A percentile compares a stretch with the other conserved stretches of the same genome.
phyloP scores from a whole-genome alignment of 2,888 invertebrate genomes.

The Nowickia ferox region DNA sequence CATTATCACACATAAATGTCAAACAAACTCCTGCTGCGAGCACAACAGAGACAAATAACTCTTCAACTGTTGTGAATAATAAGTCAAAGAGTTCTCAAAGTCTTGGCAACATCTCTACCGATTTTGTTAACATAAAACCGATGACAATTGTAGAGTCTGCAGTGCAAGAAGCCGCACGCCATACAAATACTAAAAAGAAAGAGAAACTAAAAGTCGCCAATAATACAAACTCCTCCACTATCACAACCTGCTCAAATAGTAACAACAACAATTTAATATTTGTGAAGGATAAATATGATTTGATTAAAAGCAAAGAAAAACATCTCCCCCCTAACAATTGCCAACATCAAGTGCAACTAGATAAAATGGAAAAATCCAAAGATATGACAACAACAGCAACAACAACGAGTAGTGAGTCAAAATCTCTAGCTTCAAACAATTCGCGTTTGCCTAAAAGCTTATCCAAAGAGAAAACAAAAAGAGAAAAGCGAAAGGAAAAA shows the following conservation, averaged over 20 bases:
- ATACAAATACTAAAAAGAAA: constrained; percentile 34
- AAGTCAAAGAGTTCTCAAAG: constrained; percentile 18
- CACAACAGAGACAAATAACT: neutral
- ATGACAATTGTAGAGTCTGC: neutral
- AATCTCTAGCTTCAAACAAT: constrained; percentile 7
- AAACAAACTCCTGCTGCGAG: neutral
- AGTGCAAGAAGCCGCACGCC: neutral
- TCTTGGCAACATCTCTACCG: neutral
- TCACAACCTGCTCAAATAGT: neutral
- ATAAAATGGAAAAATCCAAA: constrained; percentile 37
- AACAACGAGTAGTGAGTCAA: constrained; percentile 6
- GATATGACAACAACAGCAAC: neutral
- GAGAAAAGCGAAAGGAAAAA: constrained; percentile 48
- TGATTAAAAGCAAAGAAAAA: constrained; percentile 57
- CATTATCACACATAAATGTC: neutral
- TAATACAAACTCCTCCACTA: neutral
- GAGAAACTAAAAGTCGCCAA: constrained; percentile 3
- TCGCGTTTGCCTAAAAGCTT: constrained; percentile 37
- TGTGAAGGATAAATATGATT: constrained; percentile 60
- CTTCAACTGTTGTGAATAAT: neutral
- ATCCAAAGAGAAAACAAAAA: constrained; percentile 42
- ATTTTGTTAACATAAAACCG: neutral
- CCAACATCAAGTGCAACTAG: neutral
- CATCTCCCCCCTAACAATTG: neutral
- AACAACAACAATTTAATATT: constrained; percentile 30